Base-by-base conservation (phyloP, 2,888 invertebrate species). In the Leistus spinibarbis region DNA sequence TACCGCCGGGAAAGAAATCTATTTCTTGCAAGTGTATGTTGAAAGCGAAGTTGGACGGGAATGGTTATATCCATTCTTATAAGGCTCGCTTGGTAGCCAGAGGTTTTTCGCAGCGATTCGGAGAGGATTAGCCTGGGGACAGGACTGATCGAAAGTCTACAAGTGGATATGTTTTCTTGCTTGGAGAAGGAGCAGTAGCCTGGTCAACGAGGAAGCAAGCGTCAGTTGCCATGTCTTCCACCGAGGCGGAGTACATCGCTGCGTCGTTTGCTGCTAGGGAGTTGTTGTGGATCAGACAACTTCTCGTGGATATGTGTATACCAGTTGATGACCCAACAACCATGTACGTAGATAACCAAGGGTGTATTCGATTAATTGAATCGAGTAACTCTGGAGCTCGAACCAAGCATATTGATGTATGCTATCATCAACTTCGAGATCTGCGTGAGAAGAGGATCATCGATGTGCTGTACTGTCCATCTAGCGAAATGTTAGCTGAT, bases 1-100 rank as follows among this genome's bases (percentile, higher is more conserved):
- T 79, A 24, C 80, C 80, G 27, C 66, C 68, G 5, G 76, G 70
- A 5, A 64, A 77, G 64, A 79, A 78, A 57, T 69, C 78, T 9
- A 78, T 78, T 62, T 76, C 76, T 13, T 65, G 56, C 24, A 72
- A 72, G 13, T 72, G 65, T 54, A 16, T 65, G 17, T 72, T 65
- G 54, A 72, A 72, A 22, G 56, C 56, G 17, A 71, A 71, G 22
- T 56, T 63, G 40, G 63, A 71, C 16, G 62, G 63, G 7, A 22
- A 53, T 54, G 71, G 64, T 56, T 4, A 71, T 22, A 64, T 64
- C 10, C 64, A 71, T 17, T 40, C 54, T 9, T 70, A 70, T 53
- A 27, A 27, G 27, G 27, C 27, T 7, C 27, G 27, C 27, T 27
- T 27, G 27, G 27, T 27, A 27, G 27, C 16, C 10, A 53, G 69